Evolutionary conservation across 1,140 invertebrate species (phyloP).

Genomic region (Ips nitidus): DNA sequence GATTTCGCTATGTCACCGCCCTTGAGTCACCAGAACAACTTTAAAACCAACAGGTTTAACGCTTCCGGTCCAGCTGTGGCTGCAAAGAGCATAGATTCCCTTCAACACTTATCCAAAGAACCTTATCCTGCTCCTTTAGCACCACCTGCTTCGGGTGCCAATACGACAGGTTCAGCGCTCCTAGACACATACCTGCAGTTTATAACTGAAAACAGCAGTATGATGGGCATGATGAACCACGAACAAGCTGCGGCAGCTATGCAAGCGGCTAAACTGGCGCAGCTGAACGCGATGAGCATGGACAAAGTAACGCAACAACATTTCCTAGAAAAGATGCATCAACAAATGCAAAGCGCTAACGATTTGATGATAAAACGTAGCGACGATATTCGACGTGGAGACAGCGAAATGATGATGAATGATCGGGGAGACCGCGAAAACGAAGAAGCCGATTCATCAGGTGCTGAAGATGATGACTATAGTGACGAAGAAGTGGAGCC

Average conservation of each 20-base stretch:
- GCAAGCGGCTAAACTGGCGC: slow-evolving; percentile 64
- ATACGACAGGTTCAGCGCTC: slow-evolving; percentile 71
- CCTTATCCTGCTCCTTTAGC: slow-evolving; percentile 55
- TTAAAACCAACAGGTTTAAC: slow-evolving; percentile 51
- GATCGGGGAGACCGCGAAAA: slow-evolving; percentile 43
- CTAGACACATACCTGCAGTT: slow-evolving; percentile 83
- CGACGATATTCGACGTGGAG: slow-evolving; percentile 45
- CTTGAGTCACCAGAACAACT: slow-evolving; percentile 46
- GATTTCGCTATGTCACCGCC: slow-evolving; percentile 56
- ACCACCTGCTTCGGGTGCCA: slow-evolving; percentile 49
- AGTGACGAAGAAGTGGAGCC: slow-evolving; percentile 51
- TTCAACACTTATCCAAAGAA: slow-evolving; percentile 55
- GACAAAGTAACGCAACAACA: slow-evolving; percentile 63
- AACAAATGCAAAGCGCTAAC: slow-evolving; percentile 53
- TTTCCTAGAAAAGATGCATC: slow-evolving; percentile 63
- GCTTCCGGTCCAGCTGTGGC: slow-evolving; percentile 60
- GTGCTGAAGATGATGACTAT: slow-evolving; percentile 50
- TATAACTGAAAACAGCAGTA: slow-evolving; percentile 77
- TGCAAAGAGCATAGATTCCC: slow-evolving; percentile 64
- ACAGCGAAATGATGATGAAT: slow-evolving; percentile 46
- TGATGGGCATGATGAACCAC: slow-evolving; percentile 54
- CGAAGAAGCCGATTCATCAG: slow-evolving; percentile 48
- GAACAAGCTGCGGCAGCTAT: slow-evolving; percentile 51
- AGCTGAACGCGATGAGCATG: slow-evolving; percentile 66
- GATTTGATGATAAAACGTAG: slow-evolving; percentile 50